Conservation (phyloP, 1,140 invertebrate genomes). For the Hycleus cichorii region DNA sequence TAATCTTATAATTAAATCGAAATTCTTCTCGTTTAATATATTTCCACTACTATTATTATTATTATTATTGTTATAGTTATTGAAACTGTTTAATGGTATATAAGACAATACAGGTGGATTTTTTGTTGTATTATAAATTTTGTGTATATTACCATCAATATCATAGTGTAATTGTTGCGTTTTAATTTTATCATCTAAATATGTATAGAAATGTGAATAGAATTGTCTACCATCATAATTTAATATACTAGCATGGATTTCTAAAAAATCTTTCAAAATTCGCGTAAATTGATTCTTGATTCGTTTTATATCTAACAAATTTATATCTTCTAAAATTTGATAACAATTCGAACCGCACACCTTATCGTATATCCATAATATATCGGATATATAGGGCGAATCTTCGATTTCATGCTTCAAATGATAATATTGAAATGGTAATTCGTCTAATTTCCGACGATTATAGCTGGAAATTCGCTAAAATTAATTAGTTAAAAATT, state of each 20-base stretch:
- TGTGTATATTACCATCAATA: slow-evolving; percentile 32
- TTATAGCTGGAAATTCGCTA: slow-evolving; percentile 54
- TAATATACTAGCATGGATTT: slow-evolving; percentile 56
- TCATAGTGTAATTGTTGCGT: slow-evolving; percentile 25
- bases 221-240: slow-evolving; percentile 70
- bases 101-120: slow-evolving; percentile 49
- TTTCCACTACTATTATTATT: not conserved
- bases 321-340: slow-evolving; percentile 59
- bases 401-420: slow-evolving; percentile 34
- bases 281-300: slow-evolving; percentile 50
- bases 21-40: slow-evolving; percentile 39
- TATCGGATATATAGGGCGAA: slow-evolving; percentile 50
- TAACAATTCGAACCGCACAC: slow-evolving; percentile 58
- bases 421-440: slow-evolving; percentile 60
- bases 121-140: slow-evolving; percentile 41
- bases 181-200: slow-evolving; percentile 45
- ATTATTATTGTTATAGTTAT: no score
- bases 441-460: slow-evolving; percentile 71
- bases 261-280: slow-evolving; percentile 56
- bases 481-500: not conserved
- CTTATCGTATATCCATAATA: slow-evolving; percentile 68
- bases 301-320: slow-evolving; percentile 40
- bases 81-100: slow-evolving; percentile 43
- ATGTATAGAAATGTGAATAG: slow-evolving; percentile 57
- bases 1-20: slow-evolving; percentile 51